phyloP scores from a whole-genome alignment of 30 jellyfish, hydroid and myxozoan genomes.

The Nemopilema nomurai region DNA sequence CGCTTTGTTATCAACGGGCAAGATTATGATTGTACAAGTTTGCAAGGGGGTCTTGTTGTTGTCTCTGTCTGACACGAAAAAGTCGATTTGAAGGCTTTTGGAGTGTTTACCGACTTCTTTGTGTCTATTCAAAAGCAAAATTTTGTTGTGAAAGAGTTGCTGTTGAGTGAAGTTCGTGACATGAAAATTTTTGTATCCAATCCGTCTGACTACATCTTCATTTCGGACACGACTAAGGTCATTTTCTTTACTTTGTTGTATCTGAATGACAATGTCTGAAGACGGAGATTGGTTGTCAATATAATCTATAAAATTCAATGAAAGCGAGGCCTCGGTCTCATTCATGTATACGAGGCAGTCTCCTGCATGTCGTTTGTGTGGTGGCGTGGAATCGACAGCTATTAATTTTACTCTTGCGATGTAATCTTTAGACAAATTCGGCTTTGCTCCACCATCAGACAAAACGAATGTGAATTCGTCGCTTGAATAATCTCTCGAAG shows the following conservation, averaged over 20 bases:
- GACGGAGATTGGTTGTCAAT: conserved; percentile 47
- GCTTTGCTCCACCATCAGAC: conserved; percentile 47
- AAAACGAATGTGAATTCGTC: conserved; percentile 29
- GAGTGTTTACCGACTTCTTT: conserved; percentile 33
- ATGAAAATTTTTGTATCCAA: conserved; percentile 8
- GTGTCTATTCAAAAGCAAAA: conserved; percentile 13
- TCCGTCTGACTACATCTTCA: neutral
- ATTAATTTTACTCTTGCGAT: conserved; percentile 14
- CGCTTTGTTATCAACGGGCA: conserved; percentile 65
- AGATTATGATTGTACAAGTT: conserved; percentile 23
- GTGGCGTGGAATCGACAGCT: conserved; percentile 53
- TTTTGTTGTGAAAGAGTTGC: conserved; percentile 48
- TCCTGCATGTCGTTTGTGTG: conserved; percentile 28
- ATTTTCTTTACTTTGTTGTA: neutral
- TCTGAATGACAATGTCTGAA: conserved; percentile 25
- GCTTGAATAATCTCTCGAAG: conserved; percentile 2
- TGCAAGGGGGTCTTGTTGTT: conserved; percentile 41
- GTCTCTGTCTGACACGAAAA: conserved; percentile 41
- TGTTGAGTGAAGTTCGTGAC: conserved; percentile 44
- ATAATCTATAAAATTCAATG: conserved; percentile 47
- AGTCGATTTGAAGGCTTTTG: conserved; percentile 21
- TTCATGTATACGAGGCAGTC: conserved; percentile 54
- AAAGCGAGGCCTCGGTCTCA: conserved; percentile 48
- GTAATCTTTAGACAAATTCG: conserved; percentile 50
- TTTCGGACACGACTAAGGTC: neutral